A percentile compares a stretch with the other conserved stretches of the same genome.
These are phyloP conservation scores for Cantharis rufa DNA, from an alignment of 2,888 invertebrate genomes.

Conservation along the genomic window DNA sequence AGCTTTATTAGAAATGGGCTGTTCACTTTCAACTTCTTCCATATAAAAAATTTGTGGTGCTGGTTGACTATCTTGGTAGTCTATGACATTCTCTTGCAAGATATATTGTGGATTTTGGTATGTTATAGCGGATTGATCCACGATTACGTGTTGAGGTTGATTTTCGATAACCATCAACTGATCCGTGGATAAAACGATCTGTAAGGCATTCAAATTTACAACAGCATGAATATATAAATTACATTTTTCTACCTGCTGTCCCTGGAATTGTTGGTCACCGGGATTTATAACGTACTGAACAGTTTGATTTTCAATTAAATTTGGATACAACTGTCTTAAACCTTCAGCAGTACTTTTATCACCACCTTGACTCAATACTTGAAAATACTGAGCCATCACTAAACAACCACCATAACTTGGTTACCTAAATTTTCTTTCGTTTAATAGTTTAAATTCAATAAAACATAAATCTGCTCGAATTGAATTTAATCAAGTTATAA, in stretches of 20 bases:
- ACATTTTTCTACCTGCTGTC: slow-evolving; percentile 43
- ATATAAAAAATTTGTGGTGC: slow-evolving; percentile 44
- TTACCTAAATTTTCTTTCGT: not conserved
- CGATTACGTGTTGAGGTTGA: slow-evolving; percentile 54
- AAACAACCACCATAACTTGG: not conserved
- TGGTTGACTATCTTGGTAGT: slow-evolving; percentile 31
- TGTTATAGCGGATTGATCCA: slow-evolving; percentile 46
- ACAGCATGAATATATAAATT: not conserved
- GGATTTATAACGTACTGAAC: slow-evolving; percentile 50
- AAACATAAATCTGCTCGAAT: not conserved
- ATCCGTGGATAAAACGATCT: slow-evolving; percentile 43
- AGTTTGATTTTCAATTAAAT: slow-evolving; percentile 56
- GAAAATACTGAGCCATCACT: slow-evolving; percentile 71
- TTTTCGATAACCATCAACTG: slow-evolving; percentile 57
- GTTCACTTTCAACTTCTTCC: slow-evolving; percentile 38
- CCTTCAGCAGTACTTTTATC: slow-evolving; percentile 63
- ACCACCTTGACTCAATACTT: slow-evolving; percentile 62
- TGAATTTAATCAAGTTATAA: not conserved
- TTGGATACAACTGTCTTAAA: slow-evolving; percentile 67
- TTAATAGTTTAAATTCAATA: not conserved
- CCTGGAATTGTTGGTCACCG: slow-evolving; percentile 46
- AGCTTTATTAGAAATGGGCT: slow-evolving; percentile 41
- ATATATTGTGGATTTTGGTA: slow-evolving; percentile 44
- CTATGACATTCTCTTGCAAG: slow-evolving; percentile 34
- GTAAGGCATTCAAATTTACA: not conserved